Base-by-base conservation (phyloP, 2,113 vertebrate species). In the Leptosomus discolor region DNA sequence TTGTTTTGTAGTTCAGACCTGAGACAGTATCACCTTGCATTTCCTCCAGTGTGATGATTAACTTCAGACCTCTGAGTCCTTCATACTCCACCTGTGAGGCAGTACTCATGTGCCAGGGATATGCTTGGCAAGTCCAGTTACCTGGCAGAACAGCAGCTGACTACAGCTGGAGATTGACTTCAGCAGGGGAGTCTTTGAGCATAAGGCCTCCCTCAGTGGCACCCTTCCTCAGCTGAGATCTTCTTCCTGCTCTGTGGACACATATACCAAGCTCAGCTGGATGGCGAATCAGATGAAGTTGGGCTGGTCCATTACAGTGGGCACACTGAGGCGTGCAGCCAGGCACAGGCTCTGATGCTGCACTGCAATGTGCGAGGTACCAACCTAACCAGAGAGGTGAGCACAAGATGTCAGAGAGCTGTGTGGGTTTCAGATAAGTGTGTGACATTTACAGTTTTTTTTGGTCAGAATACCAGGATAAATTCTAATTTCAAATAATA, bases 311-410 rank as follows among this genome's bases (percentile, higher is more conserved):
- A 0, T 32, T 73, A 18, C 16, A 41, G 6, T 0, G 0, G 63
- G 32, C 0, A 8, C 53, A 6, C 22, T 8, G 34, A 30, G 8
- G 4, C 34, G 36, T 0, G 1, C 4, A 51, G n/a, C 34, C 0
- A 0, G 46, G n/a, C 19, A 24, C n/a, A 30, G 70, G 46, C 16
- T 88, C 21, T 50, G 24, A 23, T 11, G 46, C 41, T 83, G 19
- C 34, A 11, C 21, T 75, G 60, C n/a, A 22, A 8, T 17, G 39
- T 0, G 1, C 5, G 48, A 76, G 26, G 37, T n/a, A 68, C 32
- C 67, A 64, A 10, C 8, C n/a, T 18, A 53, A 43, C 2, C 57
- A 37, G 32, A 79, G 46, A 21, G 37, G 9, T 5, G n/a, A 85
- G 32, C 63, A 29, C 22, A 45, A 46, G n/a, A 5, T 39, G 20